phyloP scores from a whole-genome alignment of 2,113 vertebrate genomes.

The Polyodon spathula region DNA sequence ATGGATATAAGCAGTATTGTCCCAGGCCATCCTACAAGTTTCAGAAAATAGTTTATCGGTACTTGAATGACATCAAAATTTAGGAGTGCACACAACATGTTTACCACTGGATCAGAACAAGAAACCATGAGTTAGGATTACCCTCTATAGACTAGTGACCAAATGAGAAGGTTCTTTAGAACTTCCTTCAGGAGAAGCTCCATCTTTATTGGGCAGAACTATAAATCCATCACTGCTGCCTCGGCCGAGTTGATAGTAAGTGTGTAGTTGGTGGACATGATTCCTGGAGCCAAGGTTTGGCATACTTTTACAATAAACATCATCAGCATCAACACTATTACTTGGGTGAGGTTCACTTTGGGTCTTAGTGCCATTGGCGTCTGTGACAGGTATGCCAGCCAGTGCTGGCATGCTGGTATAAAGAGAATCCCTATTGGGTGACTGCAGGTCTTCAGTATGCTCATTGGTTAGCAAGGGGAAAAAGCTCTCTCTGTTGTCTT shows the following conservation, averaged over 20 bases:
- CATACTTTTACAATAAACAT: conserved; percentile 98
- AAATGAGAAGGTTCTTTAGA: conserved; percentile 79
- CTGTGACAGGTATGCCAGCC: conserved; percentile 59
- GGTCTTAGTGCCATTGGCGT: conserved; percentile 60
- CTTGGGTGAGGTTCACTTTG: conserved; percentile 69
- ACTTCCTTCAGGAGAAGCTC: conserved; percentile 63
- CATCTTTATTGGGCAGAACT: conserved; percentile 82
- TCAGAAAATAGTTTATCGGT: conserved; percentile 31
- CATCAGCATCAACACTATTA: conserved; percentile 75
- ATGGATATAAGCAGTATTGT: conserved; percentile 56
- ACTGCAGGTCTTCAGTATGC: conserved; percentile 77
- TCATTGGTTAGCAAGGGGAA: conserved; percentile 88
- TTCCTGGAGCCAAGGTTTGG: conserved; percentile 89
- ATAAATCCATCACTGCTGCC: conserved; percentile 96
- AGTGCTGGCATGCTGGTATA: conserved; percentile 91
- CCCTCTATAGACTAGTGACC: conserved; percentile 94
- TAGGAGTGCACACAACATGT: conserved; percentile 66
- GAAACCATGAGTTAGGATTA: conserved; percentile 39
- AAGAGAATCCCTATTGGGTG: conserved; percentile 85
- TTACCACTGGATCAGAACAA: conserved; percentile 69
- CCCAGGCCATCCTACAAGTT: conserved; percentile 17
- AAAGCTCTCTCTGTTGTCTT: conserved; percentile 94
- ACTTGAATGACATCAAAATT: conserved; percentile 52
- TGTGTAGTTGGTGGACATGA: conserved; percentile 87
- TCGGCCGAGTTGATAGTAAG: conserved; percentile 90